Evolutionary conservation across 2,888 invertebrate species (phyloP), one percentile per base, ranked within the genome.

Genomic region (Zootermopsis nevadensis): DNA sequence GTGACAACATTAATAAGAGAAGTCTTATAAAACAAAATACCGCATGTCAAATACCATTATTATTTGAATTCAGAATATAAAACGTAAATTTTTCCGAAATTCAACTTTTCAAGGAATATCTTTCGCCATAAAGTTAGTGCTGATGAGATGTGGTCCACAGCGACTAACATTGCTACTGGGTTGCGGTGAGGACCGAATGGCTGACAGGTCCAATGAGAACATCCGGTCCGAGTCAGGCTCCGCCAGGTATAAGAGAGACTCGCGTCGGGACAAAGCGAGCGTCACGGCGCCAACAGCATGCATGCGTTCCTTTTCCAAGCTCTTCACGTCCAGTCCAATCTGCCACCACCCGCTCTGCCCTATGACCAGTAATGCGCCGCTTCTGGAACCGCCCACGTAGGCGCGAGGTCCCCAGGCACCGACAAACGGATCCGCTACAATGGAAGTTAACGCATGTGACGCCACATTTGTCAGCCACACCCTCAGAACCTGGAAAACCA

Each of bases 161-260:
- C 15, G 33, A 38, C 74, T 74, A 15, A 74, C 74, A 12, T 74
- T 74, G 0, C 3, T 35, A 24, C 8, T 38, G 4, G 74, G 74
- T 33, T 2, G 38, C 22, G 35, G 35, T 38, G 38, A 74, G 24
- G 74, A 35, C 2, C 74, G 42, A 10, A 83, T 48, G 12, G 80
- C 55, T 27, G 33, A 1, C 1, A 76, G 30, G 27, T 76, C 77
- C 0, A 84, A 19, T 12, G 33, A 53, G 8, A 53, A 81, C 30
- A 84, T 55, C 22, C 27, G 66, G 12, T 79, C 48, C 24, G 83
- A 76, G 19, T 76, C 76, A 15, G 82, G 74, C 4, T 82, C 74
- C 69, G 83, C 80, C 27, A 83, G 42, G 38, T 82, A 84, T 12
- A 84, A 53, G 22, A 82, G 66, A 12, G 69, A 22, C 31, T 69